Evolutionary conservation across 2,888 invertebrate genomes (phyloP).

Genomic region (Orchesellides sinensis): DNA sequence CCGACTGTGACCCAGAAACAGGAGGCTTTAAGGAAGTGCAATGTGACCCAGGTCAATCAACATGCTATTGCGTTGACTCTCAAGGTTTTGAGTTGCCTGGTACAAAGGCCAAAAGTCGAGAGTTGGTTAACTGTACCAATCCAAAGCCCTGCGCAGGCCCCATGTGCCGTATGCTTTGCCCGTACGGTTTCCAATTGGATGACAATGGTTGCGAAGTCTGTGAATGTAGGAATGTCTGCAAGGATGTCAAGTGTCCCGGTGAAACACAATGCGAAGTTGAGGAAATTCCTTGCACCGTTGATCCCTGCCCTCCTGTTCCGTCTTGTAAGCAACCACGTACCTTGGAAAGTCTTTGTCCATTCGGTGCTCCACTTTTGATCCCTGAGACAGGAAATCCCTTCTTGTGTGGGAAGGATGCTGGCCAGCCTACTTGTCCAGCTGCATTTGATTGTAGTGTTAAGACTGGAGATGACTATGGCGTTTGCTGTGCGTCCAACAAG

Average conservation of each 20-base stretch:
- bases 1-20: constrained; percentile 74
- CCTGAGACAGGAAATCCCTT: constrained; percentile 87
- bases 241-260: constrained; percentile 78
- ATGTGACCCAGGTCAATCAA: constrained; percentile 73
- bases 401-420: constrained; percentile 87
- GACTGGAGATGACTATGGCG: constrained; percentile 89
- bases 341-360: constrained; percentile 87
- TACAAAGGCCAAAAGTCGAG: constrained; percentile 75
- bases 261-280: constrained; percentile 84
- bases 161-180: constrained; percentile 91
- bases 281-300: constrained; percentile 86
- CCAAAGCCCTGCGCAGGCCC: constrained; percentile 86
- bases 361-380: constrained; percentile 83
- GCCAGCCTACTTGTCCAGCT: constrained; percentile 90
- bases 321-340: constrained; percentile 89
- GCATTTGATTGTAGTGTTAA: constrained; percentile 89
- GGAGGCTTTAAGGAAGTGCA: constrained; percentile 76
- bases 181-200: constrained; percentile 87
- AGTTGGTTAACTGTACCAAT: constrained; percentile 83
- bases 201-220: constrained; percentile 86
- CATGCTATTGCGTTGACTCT: constrained; percentile 79
- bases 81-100: constrained; percentile 78
- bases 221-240: constrained; percentile 78
- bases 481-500: constrained; percentile 89
- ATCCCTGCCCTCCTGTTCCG: constrained; percentile 90